Evolutionary conservation across 2,888 invertebrate species (phyloP), one percentile per base, ranked within the genome.

Genomic region (Calephelis perditalis): DNA sequence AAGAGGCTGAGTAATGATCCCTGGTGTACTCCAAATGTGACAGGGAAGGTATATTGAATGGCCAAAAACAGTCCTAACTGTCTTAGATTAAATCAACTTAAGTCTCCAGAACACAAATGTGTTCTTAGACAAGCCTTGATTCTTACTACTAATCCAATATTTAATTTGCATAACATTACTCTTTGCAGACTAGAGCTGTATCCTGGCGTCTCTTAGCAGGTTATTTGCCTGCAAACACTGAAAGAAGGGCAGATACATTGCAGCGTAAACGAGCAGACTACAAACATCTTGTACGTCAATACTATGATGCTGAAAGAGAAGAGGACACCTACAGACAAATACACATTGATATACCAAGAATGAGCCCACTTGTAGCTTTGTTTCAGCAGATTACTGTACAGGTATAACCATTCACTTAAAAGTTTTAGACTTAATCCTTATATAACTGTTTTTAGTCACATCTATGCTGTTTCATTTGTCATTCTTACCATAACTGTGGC

Each of bases 271-370:
- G 99, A 12, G 95, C 97, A 63, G 99, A 99, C 81, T 99, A 99
- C 89, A 96, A 96, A 92, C 96, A 96, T 80, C 94, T 98, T 71
- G 97, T 99, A 26, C 94, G 96, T 68, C 98, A 99, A 84, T 99
- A 99, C 91, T 99, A 98, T 83, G 96, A 97, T 75, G 95, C 96
- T 0, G 95, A 96, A 73, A 75, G 92, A 58, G 94, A 94, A 73
- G 97, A 98, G 76, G 99, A 99, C 77, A 99, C 98, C 35, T 99
- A 98, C 91, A 67, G 88, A 52, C 88, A 92, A 94, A 99, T 99
- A 84, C 98, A 99, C 86, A 99, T 99, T 75, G 99, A 99, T 86
- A 98, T 99, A 84, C 99, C 99, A 61, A 92, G 99, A 76, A 99
- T 99, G 99, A 99, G 98, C 80, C 99, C 99, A 7, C 93, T 98